Evolutionary conservation across 2,113 vertebrate genomes (phyloP).

Genomic region (Takifugu bimaculatus): DNA sequence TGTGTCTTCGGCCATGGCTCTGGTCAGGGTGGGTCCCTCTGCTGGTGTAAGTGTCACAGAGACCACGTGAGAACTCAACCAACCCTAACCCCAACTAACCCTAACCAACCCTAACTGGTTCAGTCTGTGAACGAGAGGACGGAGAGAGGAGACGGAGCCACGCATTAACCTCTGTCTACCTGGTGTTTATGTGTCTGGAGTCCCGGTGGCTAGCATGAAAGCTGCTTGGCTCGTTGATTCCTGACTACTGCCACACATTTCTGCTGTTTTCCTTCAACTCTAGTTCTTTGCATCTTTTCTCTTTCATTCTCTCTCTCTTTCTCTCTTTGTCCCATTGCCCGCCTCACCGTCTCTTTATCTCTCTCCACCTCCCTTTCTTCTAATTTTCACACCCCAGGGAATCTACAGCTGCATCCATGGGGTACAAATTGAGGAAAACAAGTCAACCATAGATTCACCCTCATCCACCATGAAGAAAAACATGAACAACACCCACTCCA

Average conservation of each 20-base stretch:
- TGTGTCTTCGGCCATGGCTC: neutral
- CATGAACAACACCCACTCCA: constrained; percentile 99
- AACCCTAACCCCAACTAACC: no score
- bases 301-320: constrained; percentile 29
- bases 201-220: constrained; percentile 26
- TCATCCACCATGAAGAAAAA: constrained; percentile 97
- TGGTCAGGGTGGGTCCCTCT: no score
- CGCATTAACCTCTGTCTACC: constrained; percentile 49
- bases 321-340: constrained; percentile 38
- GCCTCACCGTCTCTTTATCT: constrained; percentile 48
- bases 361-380: constrained; percentile 40
- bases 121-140: constrained; percentile 59
- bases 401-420: constrained; percentile 99
- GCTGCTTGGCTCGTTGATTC: constrained; percentile 30
- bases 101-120: no score
- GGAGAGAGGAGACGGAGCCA: constrained; percentile 41
- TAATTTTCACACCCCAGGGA: constrained; percentile 75
- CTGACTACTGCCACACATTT: constrained; percentile 20
- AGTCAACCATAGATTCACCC: constrained; percentile 91
- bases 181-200: constrained; percentile 25
- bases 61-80: no score
- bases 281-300: constrained; percentile 22
- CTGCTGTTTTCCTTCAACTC: constrained; percentile 14
- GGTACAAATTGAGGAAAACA: constrained; percentile 94
- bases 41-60: no score